These are phyloP conservation scores for Aleiodes alternator DNA, from an alignment of 2,888 invertebrate species.

Conservation along the genomic window DNA sequence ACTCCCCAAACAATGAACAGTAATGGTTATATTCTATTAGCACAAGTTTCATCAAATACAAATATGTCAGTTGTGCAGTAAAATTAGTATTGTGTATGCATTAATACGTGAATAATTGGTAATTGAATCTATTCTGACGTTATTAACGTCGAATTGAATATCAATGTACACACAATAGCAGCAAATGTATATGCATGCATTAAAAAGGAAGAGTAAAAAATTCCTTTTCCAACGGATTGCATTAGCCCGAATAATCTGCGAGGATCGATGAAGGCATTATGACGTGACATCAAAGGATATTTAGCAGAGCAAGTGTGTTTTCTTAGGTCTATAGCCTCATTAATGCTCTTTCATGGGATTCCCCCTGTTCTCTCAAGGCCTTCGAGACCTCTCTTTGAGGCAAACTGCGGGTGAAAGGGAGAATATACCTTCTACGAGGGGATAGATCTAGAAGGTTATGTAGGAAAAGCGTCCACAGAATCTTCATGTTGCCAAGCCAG, in stretches of 20 bases:
- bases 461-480: slow-evolving; percentile 5
- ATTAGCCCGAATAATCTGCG: not conserved
- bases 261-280: slow-evolving; percentile 8
- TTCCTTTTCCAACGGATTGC: not conserved
- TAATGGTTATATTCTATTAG: no score
- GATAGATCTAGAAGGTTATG: not conserved
- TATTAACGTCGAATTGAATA: slow-evolving; percentile 35
- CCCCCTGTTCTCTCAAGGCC: not conserved
- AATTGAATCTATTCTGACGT: slow-evolving; percentile 31
- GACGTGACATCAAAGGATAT: slow-evolving; percentile 3
- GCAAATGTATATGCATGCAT: not conserved
- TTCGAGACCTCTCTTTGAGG: not conserved
- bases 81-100: slow-evolving; percentile 16
- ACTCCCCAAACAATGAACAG: no score
- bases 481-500: slow-evolving; percentile 15
- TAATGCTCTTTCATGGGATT: slow-evolving; percentile 9
- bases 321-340: slow-evolving; percentile 8
- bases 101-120: slow-evolving; percentile 39
- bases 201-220: not conserved
- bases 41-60: no score
- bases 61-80: not conserved
- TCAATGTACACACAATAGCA: not conserved
- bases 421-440: not conserved
- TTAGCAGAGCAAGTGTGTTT: slow-evolving; percentile 12
- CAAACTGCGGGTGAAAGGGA: not conserved